phyloP scores from a whole-genome alignment of 2,888 invertebrate genomes.

The Napeogenes inachia region DNA sequence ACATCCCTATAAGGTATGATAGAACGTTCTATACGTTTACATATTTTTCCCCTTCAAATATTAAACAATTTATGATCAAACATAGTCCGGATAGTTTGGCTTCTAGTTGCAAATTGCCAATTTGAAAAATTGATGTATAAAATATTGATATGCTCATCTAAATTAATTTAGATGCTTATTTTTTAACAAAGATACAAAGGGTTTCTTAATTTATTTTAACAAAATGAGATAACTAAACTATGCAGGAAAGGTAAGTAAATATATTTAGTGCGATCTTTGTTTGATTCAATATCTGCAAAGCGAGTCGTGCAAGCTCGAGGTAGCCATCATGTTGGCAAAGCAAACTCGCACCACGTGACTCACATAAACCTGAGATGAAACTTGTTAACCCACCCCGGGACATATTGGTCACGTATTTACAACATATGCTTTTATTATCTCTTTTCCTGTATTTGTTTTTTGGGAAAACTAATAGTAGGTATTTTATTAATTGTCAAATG shows the following conservation, averaged over 20 bases:
- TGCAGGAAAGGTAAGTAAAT: not conserved
- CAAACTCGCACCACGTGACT: conserved; percentile 68
- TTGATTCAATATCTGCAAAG: conserved; percentile 58
- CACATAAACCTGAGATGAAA: conserved; percentile 59
- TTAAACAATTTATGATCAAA: conserved; percentile 2
- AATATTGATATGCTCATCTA: conserved; percentile 1
- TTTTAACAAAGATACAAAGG: too few relatives aligned
- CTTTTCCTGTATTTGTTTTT: conserved; percentile 63
- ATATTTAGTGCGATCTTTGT: conserved; percentile 39
- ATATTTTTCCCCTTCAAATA: not conserved
- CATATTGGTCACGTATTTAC: conserved; percentile 72
- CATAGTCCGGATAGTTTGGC: conserved; percentile 3
- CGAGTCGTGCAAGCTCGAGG: conserved; percentile 52
- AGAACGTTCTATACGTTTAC: not conserved
- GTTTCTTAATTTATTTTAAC: not conserved
- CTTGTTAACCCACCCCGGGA: conserved; percentile 48
- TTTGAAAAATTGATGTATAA: not conserved
- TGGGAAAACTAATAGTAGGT: conserved; percentile 37
- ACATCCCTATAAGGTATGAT: conserved; percentile 3
- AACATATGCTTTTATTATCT: conserved; percentile 65
- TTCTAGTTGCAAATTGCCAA: not conserved
- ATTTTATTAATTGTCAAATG: not conserved
- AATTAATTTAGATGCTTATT: too few relatives aligned
- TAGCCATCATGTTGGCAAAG: conserved; percentile 66
- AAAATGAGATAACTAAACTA: not conserved